A percentile compares a stretch with the other conserved stretches of the same genome.
phyloP scores from a whole-genome alignment of 2,113 vertebrate species.

The Bostrychus sinensis region DNA sequence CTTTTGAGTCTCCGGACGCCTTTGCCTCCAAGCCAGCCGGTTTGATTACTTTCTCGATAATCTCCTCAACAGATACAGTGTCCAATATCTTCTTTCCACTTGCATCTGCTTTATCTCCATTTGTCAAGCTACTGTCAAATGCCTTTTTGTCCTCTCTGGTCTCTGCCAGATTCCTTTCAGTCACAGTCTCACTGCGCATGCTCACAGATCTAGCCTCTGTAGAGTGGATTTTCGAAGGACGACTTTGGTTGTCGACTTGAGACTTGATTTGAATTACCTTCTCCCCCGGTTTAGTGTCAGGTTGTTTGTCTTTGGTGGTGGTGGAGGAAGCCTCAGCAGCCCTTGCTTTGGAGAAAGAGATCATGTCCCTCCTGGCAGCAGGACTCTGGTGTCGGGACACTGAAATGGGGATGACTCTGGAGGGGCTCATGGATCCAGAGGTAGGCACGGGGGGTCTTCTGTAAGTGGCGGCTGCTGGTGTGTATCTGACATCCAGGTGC shows the following conservation, averaged over 20 bases:
- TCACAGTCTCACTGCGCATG: conserved; percentile 61
- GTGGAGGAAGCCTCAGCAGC: conserved; percentile 54
- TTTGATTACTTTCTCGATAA: conserved; percentile 87
- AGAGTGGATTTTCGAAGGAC: conserved; percentile 41
- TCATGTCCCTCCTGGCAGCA: conserved; percentile 77
- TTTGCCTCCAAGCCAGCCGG: conserved; percentile 78
- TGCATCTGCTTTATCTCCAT: conserved; percentile 19
- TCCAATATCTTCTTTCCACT: conserved; percentile 69
- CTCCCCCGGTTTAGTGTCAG: conserved; percentile 63
- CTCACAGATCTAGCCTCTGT: conserved; percentile 49
- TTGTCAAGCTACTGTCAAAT: conserved; percentile 44
- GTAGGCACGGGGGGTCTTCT: conserved; percentile 62
- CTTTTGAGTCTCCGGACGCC: conserved; percentile 79
- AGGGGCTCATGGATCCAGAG: conserved; percentile 62
- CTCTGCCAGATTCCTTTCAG: conserved; percentile 46
- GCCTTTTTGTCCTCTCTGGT: conserved; percentile 45
- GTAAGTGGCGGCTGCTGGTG: conserved; percentile 58
- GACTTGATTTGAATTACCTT: conserved; percentile 64
- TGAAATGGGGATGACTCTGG: conserved; percentile 66
- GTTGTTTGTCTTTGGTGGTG: conserved; percentile 40
- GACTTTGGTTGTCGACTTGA: conserved; percentile 31
- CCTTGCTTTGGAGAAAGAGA: conserved; percentile 74
- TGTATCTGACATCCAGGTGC: conserved; percentile 72
- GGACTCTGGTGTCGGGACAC: conserved; percentile 65
- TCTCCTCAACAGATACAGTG: conserved; percentile 78